Conservation (phyloP, 2,888 invertebrate species). For the Laothoe populi region DNA sequence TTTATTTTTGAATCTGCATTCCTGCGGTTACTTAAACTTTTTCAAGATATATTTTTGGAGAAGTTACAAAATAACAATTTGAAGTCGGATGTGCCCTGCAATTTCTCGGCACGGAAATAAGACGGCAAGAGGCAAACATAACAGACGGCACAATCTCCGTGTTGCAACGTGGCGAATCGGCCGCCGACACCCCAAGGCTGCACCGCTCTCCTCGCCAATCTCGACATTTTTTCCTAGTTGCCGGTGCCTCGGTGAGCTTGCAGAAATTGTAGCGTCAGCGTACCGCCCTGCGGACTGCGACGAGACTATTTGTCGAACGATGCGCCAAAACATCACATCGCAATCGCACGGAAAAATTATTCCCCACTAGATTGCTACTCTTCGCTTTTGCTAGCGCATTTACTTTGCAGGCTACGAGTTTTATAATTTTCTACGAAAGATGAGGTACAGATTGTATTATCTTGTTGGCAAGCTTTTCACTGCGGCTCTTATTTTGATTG, state of each 20-base stretch:
- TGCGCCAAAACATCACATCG: conserved; percentile 82
- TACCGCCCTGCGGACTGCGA: conserved; percentile 75
- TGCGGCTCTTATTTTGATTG: conserved; percentile 72
- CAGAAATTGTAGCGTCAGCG: conserved; percentile 77
- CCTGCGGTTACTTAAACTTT: conserved; percentile 42
- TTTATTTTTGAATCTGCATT: conserved; percentile 43
- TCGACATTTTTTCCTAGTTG: conserved; percentile 75
- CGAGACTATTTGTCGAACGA: conserved; percentile 78
- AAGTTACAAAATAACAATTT: conserved; percentile 69
- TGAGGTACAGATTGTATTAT: conserved; percentile 76
- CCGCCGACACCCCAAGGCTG: conserved; percentile 73
- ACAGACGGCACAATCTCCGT: conserved; percentile 78
- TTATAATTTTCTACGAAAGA: conserved; percentile 69
- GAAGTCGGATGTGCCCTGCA: conserved; percentile 65
- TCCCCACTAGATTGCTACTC: conserved; percentile 75
- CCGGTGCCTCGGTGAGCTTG: conserved; percentile 56
- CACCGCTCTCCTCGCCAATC: conserved; percentile 72
- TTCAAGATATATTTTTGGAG: conserved; percentile 53
- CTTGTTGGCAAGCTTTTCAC: conserved; percentile 76
- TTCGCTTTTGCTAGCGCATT: conserved; percentile 75
- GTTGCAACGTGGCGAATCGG: conserved; percentile 79
- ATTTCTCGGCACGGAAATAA: conserved; percentile 76
- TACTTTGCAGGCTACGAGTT: conserved; percentile 68
- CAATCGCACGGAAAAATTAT: conserved; percentile 81
- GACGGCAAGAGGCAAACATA: conserved; percentile 79